Conservation (phyloP, 2,113 vertebrate genomes). For the Arenaria interpres region DNA sequence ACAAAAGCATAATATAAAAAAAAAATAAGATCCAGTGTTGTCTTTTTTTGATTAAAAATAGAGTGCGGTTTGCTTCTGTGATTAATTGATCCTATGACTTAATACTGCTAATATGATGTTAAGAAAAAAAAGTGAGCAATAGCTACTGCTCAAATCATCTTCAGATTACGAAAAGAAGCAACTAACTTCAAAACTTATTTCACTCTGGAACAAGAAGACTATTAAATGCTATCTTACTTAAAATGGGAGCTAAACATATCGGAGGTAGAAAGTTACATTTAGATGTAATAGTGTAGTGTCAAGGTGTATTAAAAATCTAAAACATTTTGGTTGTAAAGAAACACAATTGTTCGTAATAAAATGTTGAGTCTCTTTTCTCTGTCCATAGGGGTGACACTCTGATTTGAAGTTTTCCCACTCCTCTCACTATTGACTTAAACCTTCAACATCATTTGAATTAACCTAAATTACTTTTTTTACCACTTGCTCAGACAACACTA, state of each 20-base stretch:
- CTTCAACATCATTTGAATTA: background rate
- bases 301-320: background rate
- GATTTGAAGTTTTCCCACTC: background rate
- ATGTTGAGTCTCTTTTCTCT: background rate
- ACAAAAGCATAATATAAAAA: background rate
- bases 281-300: background rate
- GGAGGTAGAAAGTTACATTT: background rate
- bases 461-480: background rate
- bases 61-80: background rate
- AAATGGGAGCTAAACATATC: background rate
- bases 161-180: background rate
- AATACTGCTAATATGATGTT: background rate
- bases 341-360: background rate
- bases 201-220: background rate
- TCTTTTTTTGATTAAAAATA: background rate
- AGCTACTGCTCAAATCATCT: background rate
- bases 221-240: background rate
- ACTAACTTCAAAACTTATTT: background rate
- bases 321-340: background rate
- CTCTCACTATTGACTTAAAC: background rate
- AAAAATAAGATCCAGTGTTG: background rate
- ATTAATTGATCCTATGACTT: background rate
- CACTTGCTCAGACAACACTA: background rate
- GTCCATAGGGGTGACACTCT: background rate
- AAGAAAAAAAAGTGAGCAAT: background rate